Evolutionary conservation across 2,888 invertebrate species (phyloP), one percentile per base, ranked within the genome.

Genomic region (Vanessa cardui): DNA sequence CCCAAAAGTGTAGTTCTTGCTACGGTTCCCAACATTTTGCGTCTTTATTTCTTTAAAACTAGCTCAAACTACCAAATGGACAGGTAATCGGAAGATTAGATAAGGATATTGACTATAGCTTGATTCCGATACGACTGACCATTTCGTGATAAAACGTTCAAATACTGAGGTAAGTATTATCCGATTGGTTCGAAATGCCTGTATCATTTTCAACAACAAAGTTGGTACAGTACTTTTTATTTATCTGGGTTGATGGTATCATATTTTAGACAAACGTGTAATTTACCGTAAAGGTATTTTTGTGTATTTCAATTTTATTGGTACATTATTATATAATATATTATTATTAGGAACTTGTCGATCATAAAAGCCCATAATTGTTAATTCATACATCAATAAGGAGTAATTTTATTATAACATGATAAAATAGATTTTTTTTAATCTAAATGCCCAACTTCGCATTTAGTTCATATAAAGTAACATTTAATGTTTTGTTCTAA

Each of bases 1-100:
- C 88, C 86, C 60, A 86, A 81, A 71, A 83, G 84, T 1, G 87
- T 86, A 81, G 89, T 85, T 71, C 88, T 90, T 7, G 88, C 86
- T 50, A 92, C 68, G 21, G 89, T 83, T 58, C 89, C 90, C 72
- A 91, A 77, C 92, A 92, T 92, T 83, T 88, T 88, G 58, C 72
- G 58, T 64, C 56, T 63, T 54, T 66, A 68, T 60, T 67, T 50
- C 58, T 21, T 61, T 15, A 46, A 60, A 70, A 60, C 26, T 47
- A 68, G 64, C 59, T 49, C 64, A 61, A 52, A 59, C 52, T 63
- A 58, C 56, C 58, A 60, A 70, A 58, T 68, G 69, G 26, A 20
- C 71, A 72, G 69, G 66, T 71, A 70, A 70, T 49, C 63, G 73
- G 74, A 71, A 80, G 90, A 90, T 89, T 76, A 88, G 90, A 86